These are phyloP conservation scores for Drosophila pachea DNA, from an alignment of 1,140 invertebrate genomes.

Conservation along the genomic window DNA sequence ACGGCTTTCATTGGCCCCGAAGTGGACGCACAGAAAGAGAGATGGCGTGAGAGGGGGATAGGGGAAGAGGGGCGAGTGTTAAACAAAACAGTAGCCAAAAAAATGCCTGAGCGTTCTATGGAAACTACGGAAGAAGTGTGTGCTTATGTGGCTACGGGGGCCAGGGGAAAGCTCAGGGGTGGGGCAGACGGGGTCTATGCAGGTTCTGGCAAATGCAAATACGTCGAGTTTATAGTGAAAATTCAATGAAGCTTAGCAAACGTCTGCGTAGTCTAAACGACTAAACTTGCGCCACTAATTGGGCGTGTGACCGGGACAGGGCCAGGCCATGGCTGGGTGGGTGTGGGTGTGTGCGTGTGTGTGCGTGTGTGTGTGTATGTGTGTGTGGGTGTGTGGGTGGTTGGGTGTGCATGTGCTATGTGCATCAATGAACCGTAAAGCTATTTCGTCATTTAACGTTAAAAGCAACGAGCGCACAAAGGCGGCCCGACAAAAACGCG, in stretches of 20 bases:
- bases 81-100: conserved; percentile 71
- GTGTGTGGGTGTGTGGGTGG: conserved; percentile 5
- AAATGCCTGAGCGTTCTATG: conserved; percentile 51
- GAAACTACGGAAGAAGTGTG: conserved; percentile 1
- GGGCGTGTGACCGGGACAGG: conserved; percentile 61
- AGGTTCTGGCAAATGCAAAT: conserved; percentile 67
- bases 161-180: conserved; percentile 3
- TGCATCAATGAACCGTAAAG: conserved; percentile 77
- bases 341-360: conserved; percentile 9
- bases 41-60: background rate
- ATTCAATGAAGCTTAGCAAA: conserved; percentile 73
- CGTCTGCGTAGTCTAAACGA: conserved; percentile 61
- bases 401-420: conserved; percentile 50
- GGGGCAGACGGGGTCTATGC: background rate
- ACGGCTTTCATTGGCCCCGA: conserved; percentile 70
- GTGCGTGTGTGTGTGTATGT: conserved; percentile 34
- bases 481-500: conserved; percentile 59
- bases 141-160: background rate
- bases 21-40: no score
- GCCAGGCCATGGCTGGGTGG: background rate
- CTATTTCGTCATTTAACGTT: conserved; percentile 77
- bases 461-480: conserved; percentile 66
- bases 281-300: conserved; percentile 75
- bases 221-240: conserved; percentile 58
- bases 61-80: conserved; percentile 65